Percentiles rank a stretch among this genome's conserved stretches.
Evolutionary conservation across 1,140 invertebrate genomes (phyloP).

Genomic region (Anadara kagoshimensis): DNA sequence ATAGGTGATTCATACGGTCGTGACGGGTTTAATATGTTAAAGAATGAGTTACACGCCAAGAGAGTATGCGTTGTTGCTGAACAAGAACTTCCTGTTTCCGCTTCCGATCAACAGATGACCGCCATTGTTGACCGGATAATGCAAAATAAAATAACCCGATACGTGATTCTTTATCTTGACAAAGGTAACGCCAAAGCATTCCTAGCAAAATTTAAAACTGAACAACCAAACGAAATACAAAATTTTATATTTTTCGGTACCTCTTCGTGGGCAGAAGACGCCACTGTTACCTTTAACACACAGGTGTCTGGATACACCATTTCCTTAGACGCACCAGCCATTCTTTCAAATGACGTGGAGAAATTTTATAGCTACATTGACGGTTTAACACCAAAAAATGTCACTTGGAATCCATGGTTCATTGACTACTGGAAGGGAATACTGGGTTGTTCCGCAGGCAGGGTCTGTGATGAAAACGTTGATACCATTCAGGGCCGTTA

Average conservation of each 20-base stretch:
- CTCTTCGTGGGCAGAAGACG: slow-evolving; percentile 42
- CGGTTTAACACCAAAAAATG: slow-evolving; percentile 35
- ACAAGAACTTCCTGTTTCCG: too few relatives aligned
- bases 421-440: slow-evolving; percentile 57
- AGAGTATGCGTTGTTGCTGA: too few relatives aligned
- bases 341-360: slow-evolving; percentile 25
- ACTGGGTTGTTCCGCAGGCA: slow-evolving; percentile 36
- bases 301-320: slow-evolving; percentile 39
- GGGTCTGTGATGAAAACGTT: slow-evolving; percentile 24
- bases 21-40: slow-evolving; percentile 46
- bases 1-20: slow-evolving; percentile 47
- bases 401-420: slow-evolving; percentile 51
- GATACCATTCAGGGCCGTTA: slow-evolving; percentile 21
- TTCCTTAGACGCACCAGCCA: slow-evolving; percentile 19
- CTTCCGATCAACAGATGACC: too few relatives aligned
- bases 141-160: too few relatives aligned
- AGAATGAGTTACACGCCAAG: slow-evolving; percentile 27
- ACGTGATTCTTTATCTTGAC: too few relatives aligned
- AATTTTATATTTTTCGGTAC: slow-evolving; percentile 44
- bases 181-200: too few relatives aligned
- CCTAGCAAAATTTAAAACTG: too few relatives aligned
- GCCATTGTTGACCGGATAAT: too few relatives aligned
- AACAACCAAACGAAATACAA: too few relatives aligned
- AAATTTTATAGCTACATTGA: slow-evolving; percentile 41
- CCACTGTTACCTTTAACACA: slow-evolving; percentile 20